Evolutionary conservation across 2,888 invertebrate genomes (phyloP), one percentile per base, ranked within the genome.

Genomic region (Toxonevra muliebris): DNA sequence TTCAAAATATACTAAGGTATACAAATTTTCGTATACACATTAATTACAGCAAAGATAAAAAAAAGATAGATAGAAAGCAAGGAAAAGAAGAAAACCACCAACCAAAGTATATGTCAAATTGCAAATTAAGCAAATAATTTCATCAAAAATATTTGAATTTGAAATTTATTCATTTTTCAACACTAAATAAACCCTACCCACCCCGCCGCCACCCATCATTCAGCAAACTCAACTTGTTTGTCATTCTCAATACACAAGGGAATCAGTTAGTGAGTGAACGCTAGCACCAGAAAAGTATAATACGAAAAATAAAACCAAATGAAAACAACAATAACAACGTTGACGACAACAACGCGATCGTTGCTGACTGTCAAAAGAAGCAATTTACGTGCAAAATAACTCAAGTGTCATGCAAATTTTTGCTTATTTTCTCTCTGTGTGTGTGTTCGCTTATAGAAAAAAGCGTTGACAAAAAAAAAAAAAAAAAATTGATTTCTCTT

Each of bases 371-470:
- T 68, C 67, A 68, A 68, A 68, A 74, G 73, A 74, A 74, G 79
- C 81, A 82, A 81, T 81, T 82, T 81, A 81, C 82, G 82, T 82
- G 81, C 82, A 82, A 82, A 81, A 82, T 81, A 81, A 81, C 80
- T 81, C 80, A 80, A 81, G 81, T 81, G 81, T 82, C 82, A 81
- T 81, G 81, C 82, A 82, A 81, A 81, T 81, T 81, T 80, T 42
- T 40, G 20, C 45, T 61, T 66, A 61, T 61, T 59, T 61, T 61
- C 62, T 41, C 65, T 62, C 7, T 30, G 30, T n/a, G n/a, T n/a
- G n/a, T n/a, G n/a, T n/a, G n/a, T n/a, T n/a, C n/a, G 53, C 43
- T 52, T 48, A n/a, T 48, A 41, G 13, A 2, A 19, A 52, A 8
- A n/a, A n/a, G n/a, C n/a, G n/a, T n/a, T 45, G 12, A 54, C 20